Percentiles rank a stretch among this genome's conserved stretches.
phyloP scores from a whole-genome alignment of 2,797 vertebrate genomes.

The Hippopotamyrus pictus region DNA sequence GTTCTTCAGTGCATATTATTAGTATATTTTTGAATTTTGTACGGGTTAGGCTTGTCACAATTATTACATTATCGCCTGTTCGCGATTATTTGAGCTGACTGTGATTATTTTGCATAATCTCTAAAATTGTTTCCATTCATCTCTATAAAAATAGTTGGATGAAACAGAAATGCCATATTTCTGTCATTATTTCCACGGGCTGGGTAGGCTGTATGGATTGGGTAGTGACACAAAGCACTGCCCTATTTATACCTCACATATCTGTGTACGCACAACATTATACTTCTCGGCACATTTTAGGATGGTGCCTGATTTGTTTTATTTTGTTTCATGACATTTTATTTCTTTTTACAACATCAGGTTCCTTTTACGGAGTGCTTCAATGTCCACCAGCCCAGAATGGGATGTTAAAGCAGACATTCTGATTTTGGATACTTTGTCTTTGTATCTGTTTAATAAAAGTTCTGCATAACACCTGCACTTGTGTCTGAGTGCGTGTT shows the following conservation, averaged over 20 bases:
- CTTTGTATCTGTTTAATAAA: background rate
- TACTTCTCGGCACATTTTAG: background rate
- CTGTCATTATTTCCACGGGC: background rate
- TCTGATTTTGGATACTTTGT: background rate
- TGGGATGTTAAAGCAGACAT: background rate
- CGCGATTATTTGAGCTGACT: background rate
- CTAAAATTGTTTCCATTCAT: background rate
- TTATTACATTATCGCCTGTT: background rate
- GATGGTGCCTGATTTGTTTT: background rate
- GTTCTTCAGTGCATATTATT: background rate
- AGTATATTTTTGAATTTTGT: no score
- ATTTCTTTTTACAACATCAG: background rate
- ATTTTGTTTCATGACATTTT: background rate
- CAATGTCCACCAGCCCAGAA: background rate
- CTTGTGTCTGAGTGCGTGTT: background rate
- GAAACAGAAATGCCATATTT: background rate
- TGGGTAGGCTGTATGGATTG: background rate
- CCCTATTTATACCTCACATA: background rate
- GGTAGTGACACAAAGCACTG: background rate
- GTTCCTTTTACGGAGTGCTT: background rate
- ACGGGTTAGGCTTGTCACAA: background rate
- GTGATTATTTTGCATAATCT: background rate
- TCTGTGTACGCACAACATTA: background rate
- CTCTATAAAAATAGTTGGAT: background rate
- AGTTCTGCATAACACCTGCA: background rate